These are phyloP conservation scores for Lepus americanus DNA, from an alignment of 2,113 vertebrate genomes.

Conservation along the genomic window DNA sequence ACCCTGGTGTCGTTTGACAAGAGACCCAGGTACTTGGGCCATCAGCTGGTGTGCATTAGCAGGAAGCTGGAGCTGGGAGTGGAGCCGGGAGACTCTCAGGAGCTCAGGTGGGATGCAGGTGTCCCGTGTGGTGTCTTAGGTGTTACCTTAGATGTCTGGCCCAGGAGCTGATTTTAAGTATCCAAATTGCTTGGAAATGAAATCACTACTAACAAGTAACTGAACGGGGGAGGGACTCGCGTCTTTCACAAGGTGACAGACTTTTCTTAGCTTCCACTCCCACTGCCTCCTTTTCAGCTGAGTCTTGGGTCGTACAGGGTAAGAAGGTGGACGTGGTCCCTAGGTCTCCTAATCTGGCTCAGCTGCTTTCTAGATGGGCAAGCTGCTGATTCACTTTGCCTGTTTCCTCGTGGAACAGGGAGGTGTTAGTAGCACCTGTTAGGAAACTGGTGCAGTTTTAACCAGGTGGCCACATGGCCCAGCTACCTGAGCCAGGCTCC, in stretches of 20 bases:
- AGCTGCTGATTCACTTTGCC: background rate
- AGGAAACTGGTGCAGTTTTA: no score
- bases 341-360: background rate
- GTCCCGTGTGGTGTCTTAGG: no score
- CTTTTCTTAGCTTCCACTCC: background rate
- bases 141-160: no score
- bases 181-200: background rate
- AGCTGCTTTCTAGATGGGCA: conserved; percentile 10
- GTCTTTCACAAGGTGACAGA: background rate
- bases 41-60: no score
- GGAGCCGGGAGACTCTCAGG: no score
- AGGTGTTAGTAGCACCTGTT: background rate
- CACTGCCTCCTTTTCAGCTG: background rate
- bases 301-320: background rate
- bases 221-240: background rate
- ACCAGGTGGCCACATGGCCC: no score
- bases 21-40: no score
- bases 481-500: no score
- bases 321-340: background rate
- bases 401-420: conserved; percentile 42
- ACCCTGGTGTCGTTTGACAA: no score
- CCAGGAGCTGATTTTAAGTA: conserved; percentile 15
- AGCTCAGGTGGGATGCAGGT: no score
- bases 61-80: no score
- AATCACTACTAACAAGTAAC: conserved; percentile 31